Conservation (phyloP, 2,113 vertebrate species). For the Megaleporinus macrocephalus region DNA sequence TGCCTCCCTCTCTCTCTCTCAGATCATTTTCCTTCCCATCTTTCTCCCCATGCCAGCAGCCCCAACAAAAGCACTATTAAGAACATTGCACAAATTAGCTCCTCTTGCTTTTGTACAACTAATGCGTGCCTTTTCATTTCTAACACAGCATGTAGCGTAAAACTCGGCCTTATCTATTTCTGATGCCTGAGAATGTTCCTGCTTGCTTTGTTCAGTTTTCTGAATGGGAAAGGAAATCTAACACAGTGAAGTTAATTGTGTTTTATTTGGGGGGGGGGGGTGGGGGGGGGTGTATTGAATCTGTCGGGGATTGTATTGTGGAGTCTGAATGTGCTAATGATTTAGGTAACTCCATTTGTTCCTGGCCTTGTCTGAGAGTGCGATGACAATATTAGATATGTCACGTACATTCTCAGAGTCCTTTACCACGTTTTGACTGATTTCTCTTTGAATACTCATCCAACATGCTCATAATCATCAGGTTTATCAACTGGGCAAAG, state of each 20-base stretch:
- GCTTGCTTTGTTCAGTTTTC: constrained; percentile 10
- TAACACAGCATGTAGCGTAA: background rate
- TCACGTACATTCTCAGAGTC: no score
- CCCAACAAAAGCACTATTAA: constrained; percentile 4
- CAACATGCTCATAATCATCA: no score
- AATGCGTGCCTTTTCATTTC: constrained; percentile 19
- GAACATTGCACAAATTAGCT: background rate
- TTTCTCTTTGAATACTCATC: no score
- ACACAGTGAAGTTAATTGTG: constrained; percentile 25
- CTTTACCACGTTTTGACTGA: no score
- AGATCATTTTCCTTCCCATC: background rate
- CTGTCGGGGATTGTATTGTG: background rate
- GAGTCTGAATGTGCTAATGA: constrained; percentile 3
- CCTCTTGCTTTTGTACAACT: constrained; percentile 1
- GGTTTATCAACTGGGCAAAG: no score
- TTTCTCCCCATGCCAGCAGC: background rate
- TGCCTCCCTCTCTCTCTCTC: background rate
- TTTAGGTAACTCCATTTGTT: background rate
- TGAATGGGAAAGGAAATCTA: constrained; percentile 1
- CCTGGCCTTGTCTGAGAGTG: background rate
- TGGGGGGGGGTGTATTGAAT: no score
- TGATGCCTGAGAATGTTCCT: background rate
- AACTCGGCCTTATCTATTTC: constrained; percentile 3
- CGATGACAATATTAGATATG: no score
- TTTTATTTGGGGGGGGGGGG: constrained; percentile 31